Evolutionary conservation across 2,888 invertebrate species (phyloP), one percentile per base, ranked within the genome.

Genomic region (Tipula helvola): DNA sequence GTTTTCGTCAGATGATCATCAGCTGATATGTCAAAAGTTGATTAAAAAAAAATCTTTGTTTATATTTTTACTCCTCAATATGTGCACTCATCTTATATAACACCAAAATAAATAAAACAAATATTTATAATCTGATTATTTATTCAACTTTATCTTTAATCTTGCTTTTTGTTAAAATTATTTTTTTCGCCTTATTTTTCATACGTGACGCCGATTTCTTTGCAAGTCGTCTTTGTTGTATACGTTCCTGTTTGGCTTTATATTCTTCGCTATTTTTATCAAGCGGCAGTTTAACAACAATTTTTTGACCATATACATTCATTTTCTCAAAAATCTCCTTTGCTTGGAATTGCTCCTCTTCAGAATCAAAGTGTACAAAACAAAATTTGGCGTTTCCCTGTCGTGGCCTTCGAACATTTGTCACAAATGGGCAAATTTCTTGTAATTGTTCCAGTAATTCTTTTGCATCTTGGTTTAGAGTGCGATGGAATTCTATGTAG

Each of bases 21-120:
- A 84, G 84, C 84, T 84, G 84, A 84, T 84, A 84, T 84, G 84
- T 84, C 84, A 84, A 84, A 84, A 84, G 2, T 36, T 2, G 28
- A 39, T 7, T n/a, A 39, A 39, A 39, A 39, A 39, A 39, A 36
- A 36, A 36, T 84, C 39, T 84, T 84, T 84, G 84, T 84, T 84
- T 84, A 84, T 41, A 39, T 39, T 39, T 83, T 36, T 36, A 36
- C 28, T 36, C 10, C 8, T 10, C 28, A 83, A 18, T 84, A 5
- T 39, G 12, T 84, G 13, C 28, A 28, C 39, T 39, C 39, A 5
- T 7, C 39, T 39, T 39, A 39, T 7, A 39, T 4, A n/a, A n/a
- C 39, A 39, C 41, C n/a, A 39, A 52, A 52, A 52, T 39, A 41
- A 84, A 13, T 16, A 39, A 36, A 83, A 36, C 39, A 84, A 84